These are phyloP conservation scores for Emydocephalus ijimae DNA, from an alignment of 2,113 vertebrate species.

Conservation along the genomic window DNA sequence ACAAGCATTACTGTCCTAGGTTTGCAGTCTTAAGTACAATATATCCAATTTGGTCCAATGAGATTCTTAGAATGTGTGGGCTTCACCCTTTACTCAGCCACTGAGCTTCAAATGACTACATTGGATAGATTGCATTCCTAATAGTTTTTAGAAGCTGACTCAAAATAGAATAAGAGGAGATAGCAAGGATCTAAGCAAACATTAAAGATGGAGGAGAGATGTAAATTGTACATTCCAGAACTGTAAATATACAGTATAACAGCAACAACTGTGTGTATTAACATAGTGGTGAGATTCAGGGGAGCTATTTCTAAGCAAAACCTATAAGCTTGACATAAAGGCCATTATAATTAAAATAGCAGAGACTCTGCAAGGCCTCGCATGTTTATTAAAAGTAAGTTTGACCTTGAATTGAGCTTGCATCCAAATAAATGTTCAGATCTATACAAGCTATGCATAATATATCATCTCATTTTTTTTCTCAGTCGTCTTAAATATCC, in stretches of 20 bases:
- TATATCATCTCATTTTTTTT: background rate
- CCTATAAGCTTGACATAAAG: background rate
- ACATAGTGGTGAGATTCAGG: background rate
- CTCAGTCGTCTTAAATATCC: background rate
- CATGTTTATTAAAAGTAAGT: background rate
- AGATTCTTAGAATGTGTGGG: background rate
- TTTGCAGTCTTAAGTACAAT: background rate
- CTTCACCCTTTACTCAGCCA: background rate
- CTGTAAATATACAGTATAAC: background rate
- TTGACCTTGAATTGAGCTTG: background rate
- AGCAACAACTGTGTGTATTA: background rate
- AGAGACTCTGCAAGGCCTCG: background rate
- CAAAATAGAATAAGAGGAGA: background rate
- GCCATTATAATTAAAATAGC: background rate
- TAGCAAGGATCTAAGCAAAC: background rate
- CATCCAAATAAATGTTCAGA: background rate
- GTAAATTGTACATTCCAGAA: background rate
- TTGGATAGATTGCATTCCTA: background rate
- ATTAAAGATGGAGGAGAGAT: background rate
- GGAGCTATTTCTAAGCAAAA: background rate
- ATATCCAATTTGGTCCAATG: background rate
- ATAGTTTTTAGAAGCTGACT: no score
- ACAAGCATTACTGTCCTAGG: background rate
- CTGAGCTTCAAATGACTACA: background rate
- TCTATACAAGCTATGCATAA: background rate